Evolutionary conservation across 2,113 vertebrate genomes (phyloP).

Genomic region (Scortum barcoo): DNA sequence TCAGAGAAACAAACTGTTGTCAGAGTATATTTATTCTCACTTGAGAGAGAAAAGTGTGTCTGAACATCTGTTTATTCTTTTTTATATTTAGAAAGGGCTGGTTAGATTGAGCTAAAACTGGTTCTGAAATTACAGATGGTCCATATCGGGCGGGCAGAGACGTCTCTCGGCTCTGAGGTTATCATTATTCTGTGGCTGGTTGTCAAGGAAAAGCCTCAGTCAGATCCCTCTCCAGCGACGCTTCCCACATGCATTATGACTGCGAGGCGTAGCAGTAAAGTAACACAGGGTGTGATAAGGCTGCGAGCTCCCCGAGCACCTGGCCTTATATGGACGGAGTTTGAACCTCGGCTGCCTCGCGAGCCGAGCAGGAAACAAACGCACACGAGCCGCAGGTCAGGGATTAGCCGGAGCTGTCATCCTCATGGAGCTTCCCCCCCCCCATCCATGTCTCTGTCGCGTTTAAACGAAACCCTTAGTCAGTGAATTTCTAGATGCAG

Average conservation of each 20-base stretch:
- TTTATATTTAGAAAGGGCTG: constrained; percentile 68
- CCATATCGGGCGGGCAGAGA: constrained; percentile 55
- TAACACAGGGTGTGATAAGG: constrained; percentile 71
- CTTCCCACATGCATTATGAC: constrained; percentile 69
- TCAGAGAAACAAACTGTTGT: constrained; percentile 17
- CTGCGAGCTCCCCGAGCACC: constrained; percentile 38
- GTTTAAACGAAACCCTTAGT: neutral
- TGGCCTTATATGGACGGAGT: constrained; percentile 69
- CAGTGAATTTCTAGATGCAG: neutral
- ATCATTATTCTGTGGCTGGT: constrained; percentile 77
- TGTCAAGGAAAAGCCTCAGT: constrained; percentile 58
- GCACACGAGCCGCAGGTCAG: constrained; percentile 49
- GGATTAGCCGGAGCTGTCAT: constrained; percentile 21
- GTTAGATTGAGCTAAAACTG: constrained; percentile 71
- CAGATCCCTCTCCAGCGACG: constrained; percentile 67
- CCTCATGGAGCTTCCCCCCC: constrained; percentile 6
- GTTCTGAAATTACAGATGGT: constrained; percentile 75
- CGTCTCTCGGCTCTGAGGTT: constrained; percentile 59
- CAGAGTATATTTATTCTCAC: constrained; percentile 29
- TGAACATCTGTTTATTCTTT: constrained; percentile 58
- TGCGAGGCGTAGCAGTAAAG: constrained; percentile 46
- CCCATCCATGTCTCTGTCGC: constrained; percentile 21
- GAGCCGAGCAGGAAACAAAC: constrained; percentile 16
- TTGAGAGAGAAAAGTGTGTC: constrained; percentile 32
- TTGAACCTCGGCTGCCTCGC: constrained; percentile 30